Percentiles rank a stretch among this genome's conserved stretches.
These are phyloP conservation scores for Enhydra lutris DNA, from an alignment of 2,113 vertebrate species.

Conservation along the genomic window DNA sequence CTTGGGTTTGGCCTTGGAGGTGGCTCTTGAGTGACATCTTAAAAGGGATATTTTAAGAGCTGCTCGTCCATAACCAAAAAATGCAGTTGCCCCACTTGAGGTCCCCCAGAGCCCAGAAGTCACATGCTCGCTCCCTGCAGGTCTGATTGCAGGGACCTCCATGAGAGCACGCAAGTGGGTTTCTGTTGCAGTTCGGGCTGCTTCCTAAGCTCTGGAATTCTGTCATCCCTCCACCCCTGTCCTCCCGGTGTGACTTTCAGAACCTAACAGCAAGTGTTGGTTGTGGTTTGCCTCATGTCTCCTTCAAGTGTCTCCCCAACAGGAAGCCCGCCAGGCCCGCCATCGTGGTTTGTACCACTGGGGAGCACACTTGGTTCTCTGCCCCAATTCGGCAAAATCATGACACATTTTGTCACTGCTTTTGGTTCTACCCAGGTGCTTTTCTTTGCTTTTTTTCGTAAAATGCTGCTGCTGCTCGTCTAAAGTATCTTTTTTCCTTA, in stretches of 20 bases:
- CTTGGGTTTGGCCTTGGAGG: not conserved
- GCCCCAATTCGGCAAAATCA: not conserved
- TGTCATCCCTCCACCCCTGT: no score
- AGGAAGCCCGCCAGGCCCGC: not conserved
- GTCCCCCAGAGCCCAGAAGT: not conserved
- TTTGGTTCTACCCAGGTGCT: not conserved
- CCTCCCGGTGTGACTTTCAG: not conserved
- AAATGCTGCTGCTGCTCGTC: not conserved
- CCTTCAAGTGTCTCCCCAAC: not conserved
- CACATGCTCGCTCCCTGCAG: rapidly evolving
- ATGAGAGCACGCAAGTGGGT: not conserved
- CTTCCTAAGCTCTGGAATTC: not conserved
- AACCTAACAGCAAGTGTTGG: not conserved
- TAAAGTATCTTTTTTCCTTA: not conserved
- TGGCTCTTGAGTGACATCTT: not conserved
- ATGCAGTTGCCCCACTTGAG: not conserved
- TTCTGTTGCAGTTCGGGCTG: not conserved
- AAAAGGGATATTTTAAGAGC: not conserved
- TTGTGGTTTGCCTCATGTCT: not conserved
- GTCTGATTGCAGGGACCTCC: not conserved
- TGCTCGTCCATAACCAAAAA: rapidly evolving
- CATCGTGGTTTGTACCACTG: not conserved
- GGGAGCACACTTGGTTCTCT: not conserved
- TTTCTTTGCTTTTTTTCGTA: not conserved
- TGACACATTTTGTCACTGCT: not conserved